A percentile compares a stretch with the other conserved stretches of the same genome.
These are phyloP conservation scores for Austrofundulus limnaeus DNA, from an alignment of 2,113 vertebrate species.

Conservation along the genomic window DNA sequence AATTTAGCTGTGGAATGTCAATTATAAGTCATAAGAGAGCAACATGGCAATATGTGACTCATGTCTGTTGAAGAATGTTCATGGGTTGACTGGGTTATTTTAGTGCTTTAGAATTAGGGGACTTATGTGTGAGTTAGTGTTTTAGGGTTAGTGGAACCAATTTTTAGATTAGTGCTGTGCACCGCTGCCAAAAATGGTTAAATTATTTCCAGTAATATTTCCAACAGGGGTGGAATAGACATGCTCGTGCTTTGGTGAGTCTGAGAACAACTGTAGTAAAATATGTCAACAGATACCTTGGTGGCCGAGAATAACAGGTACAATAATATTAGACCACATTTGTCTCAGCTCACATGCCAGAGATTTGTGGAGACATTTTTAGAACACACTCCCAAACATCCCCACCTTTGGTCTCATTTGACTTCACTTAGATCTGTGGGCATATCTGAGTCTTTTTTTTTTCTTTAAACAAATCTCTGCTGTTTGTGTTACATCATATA, in stretches of 20 bases:
- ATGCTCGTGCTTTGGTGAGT: not conserved
- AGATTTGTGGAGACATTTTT: slow-evolving; percentile 32
- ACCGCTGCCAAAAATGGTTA: too few relatives aligned
- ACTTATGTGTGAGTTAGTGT: too few relatives aligned
- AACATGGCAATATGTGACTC: too few relatives aligned
- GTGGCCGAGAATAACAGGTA: slow-evolving; percentile 37
- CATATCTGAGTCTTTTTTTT: not conserved
- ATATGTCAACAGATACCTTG: slow-evolving; percentile 24
- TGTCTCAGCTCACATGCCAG: slow-evolving; percentile 40
- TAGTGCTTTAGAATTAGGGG: too few relatives aligned
- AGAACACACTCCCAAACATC: slow-evolving; percentile 54
- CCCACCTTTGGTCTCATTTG: slow-evolving; percentile 4
- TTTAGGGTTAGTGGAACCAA: too few relatives aligned
- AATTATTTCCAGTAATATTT: too few relatives aligned
- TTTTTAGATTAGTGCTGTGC: too few relatives aligned
- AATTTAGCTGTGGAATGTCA: too few relatives aligned
- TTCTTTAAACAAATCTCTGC: not conserved
- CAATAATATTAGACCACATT: slow-evolving; percentile 18
- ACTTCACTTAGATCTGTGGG: too few relatives aligned
- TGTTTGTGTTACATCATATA: not conserved
- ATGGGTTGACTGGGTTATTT: too few relatives aligned
- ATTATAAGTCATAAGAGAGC: too few relatives aligned
- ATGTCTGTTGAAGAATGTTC: too few relatives aligned
- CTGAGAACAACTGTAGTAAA: slow-evolving; percentile 8
- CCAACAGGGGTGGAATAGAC: not conserved